Evolutionary conservation across 1,140 invertebrate species (phyloP).

Genomic region (Gonioctena quinquepunctata): DNA sequence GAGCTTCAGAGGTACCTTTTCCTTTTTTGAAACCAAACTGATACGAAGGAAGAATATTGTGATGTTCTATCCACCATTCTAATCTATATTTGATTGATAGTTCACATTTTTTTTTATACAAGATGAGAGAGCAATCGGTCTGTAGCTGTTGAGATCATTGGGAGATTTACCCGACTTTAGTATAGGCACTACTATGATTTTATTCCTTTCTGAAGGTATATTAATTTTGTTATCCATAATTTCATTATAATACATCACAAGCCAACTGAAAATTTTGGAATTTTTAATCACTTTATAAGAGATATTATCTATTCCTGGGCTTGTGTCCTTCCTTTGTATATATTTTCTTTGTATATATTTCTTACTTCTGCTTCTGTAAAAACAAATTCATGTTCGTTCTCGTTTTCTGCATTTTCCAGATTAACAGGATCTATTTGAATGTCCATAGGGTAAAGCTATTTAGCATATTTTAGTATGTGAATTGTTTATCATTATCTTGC

Average conservation of each 20-base stretch:
- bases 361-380: too few species aligned
- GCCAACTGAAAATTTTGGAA: background rate
- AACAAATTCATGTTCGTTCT: background rate
- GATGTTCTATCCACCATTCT: too few species aligned
- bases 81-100: background rate
- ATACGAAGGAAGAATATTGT: too few species aligned
- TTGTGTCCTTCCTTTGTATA: background rate
- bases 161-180: background rate
- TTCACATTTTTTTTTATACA: background rate
- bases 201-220: too few species aligned
- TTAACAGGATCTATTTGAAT: background rate
- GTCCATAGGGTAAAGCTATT: background rate
- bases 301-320: too few species aligned
- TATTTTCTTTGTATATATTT: too few species aligned
- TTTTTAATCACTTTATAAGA: background rate
- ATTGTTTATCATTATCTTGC: too few species aligned
- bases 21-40: background rate
- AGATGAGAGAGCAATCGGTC: background rate
- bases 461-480: background rate
- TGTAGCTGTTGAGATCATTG: too few species aligned
- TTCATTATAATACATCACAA: too few species aligned
- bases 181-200: too few species aligned
- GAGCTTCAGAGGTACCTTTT: background rate
- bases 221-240: too few species aligned
- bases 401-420: background rate